Conservation (phyloP, 2,113 vertebrate species). For the Paramisgurnus dabryanus region DNA sequence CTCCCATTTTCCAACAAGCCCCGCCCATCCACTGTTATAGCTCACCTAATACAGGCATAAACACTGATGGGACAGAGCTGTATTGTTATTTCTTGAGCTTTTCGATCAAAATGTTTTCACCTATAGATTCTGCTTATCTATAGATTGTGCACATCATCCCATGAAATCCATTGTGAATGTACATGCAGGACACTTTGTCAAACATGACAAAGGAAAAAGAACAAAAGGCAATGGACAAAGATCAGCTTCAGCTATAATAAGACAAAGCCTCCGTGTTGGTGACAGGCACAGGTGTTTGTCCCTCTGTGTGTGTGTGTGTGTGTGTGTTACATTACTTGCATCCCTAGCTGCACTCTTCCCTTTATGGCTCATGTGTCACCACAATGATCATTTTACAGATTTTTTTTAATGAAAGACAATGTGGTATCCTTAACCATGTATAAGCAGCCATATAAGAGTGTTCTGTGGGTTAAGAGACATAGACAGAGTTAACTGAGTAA, state of each 20-base stretch:
- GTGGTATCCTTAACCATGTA: slow-evolving; percentile 23
- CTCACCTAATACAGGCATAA: slow-evolving; percentile 55
- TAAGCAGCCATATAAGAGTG: not conserved
- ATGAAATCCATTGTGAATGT: not conserved
- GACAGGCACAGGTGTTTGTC: slow-evolving; percentile 56
- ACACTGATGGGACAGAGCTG: not conserved
- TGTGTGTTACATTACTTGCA: slow-evolving; percentile 12
- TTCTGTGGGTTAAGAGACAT: too few species aligned
- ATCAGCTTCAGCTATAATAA: slow-evolving; percentile 45
- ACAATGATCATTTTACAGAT: slow-evolving; percentile 29
- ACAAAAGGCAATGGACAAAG: not conserved
- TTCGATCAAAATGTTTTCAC: not conserved
- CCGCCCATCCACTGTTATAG: slow-evolving; percentile 21
- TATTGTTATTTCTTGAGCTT: too few species aligned
- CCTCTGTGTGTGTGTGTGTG: slow-evolving; percentile 20
- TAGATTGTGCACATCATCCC: not conserved
- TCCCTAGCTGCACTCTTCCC: slow-evolving; percentile 14
- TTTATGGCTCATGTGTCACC: slow-evolving; percentile 26
- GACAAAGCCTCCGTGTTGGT: slow-evolving; percentile 52
- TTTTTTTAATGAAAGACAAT: not conserved
- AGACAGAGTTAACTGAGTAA: too few species aligned
- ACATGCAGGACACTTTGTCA: not conserved
- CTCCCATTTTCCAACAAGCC: slow-evolving; percentile 28
- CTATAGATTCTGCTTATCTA: not conserved
- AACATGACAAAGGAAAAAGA: slow-evolving; percentile 34